Percentiles rank a stretch among this genome's conserved stretches.
phyloP scores from a whole-genome alignment of 1,140 invertebrate species.

The Sarcophaga peregrina region DNA sequence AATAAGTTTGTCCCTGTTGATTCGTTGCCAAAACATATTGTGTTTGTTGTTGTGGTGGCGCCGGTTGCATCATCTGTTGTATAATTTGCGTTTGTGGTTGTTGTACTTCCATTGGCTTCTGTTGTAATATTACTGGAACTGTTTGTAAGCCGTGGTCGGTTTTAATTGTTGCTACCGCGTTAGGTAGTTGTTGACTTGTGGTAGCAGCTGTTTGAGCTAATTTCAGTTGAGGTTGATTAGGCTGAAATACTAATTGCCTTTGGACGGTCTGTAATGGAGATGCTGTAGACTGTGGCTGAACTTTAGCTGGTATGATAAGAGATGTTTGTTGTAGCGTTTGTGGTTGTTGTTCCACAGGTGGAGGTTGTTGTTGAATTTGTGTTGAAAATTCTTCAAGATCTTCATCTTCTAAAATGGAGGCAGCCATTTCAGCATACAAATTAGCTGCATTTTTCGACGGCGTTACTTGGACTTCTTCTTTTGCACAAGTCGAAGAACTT shows the following conservation, averaged over 20 bases:
- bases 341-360: slow-evolving; percentile 43
- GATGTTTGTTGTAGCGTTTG: slow-evolving; percentile 56
- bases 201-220: slow-evolving; percentile 28
- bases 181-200: slow-evolving; percentile 58
- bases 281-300: slow-evolving; percentile 13
- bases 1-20: slow-evolving; percentile 69
- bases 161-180: slow-evolving; percentile 65
- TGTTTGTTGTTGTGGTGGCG: slow-evolving; percentile 49
- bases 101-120: slow-evolving; percentile 59
- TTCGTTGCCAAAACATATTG: slow-evolving; percentile 64
- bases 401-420: slow-evolving; percentile 78
- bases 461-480: slow-evolving; percentile 64
- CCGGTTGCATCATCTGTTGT: slow-evolving; percentile 46
- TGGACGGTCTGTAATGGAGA: slow-evolving; percentile 40
- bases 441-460: slow-evolving; percentile 79
- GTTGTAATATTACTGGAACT: slow-evolving; percentile 67
- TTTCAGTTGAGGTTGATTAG: slow-evolving; percentile 51
- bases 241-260: slow-evolving; percentile 49
- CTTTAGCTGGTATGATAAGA: slow-evolving; percentile 48
- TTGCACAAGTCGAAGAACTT: slow-evolving; percentile 57
- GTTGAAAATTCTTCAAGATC: slow-evolving; percentile 70
- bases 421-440: slow-evolving; percentile 76
- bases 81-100: slow-evolving; percentile 51
- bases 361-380: slow-evolving; percentile 40
- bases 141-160: slow-evolving; percentile 67